Evolutionary conservation across 2,888 invertebrate genomes (phyloP).

Genomic region (Melipona bicolor): DNA sequence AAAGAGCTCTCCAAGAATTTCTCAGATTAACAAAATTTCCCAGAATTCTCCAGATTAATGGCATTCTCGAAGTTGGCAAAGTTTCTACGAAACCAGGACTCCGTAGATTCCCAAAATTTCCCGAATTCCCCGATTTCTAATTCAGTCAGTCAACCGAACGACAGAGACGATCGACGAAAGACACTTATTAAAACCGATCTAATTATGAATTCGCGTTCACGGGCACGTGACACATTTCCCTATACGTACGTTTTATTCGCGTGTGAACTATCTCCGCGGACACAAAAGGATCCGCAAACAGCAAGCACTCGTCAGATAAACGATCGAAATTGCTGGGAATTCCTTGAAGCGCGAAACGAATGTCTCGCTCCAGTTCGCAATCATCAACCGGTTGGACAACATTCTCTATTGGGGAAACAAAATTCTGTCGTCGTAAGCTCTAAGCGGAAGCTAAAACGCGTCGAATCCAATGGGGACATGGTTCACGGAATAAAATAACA

Average conservation of each 20-base stretch:
- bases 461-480: slow-evolving; percentile 12
- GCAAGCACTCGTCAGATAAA: slow-evolving; percentile 54
- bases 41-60: not conserved
- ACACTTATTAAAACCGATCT: not conserved
- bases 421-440: slow-evolving; percentile 42
- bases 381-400: slow-evolving; percentile 50
- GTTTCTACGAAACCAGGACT: not conserved
- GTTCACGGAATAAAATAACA: slow-evolving; percentile 38
- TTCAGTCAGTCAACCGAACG: too few relatives aligned
- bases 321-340: slow-evolving; percentile 68
- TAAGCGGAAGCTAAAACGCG: slow-evolving; percentile 17
- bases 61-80: not conserved
- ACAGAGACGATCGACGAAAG: too few relatives aligned
- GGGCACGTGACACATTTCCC: not conserved
- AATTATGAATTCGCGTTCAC: not conserved
- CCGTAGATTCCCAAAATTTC: too few relatives aligned
- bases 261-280: slow-evolving; percentile 45
- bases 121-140: not conserved
- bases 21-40: not conserved
- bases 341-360: slow-evolving; percentile 72
- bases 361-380: slow-evolving; percentile 71
- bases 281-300: slow-evolving; percentile 60
- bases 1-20: not conserved
- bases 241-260: not conserved
- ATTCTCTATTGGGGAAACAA: slow-evolving; percentile 51